Base-by-base conservation (phyloP, 1,140 invertebrate species). In the Aphelinus certus region DNA sequence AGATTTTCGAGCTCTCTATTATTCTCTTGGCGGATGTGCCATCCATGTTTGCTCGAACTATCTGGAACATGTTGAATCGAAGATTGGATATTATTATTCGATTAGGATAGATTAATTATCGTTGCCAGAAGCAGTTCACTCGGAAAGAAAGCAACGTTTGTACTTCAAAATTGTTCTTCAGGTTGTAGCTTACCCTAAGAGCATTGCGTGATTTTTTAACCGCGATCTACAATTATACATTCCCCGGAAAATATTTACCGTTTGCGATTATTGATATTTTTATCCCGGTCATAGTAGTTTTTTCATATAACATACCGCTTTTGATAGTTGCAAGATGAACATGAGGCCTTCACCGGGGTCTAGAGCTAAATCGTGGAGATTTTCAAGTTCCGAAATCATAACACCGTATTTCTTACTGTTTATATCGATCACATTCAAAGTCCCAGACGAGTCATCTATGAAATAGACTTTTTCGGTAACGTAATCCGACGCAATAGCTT, bases 1-100 rank as follows among this genome's bases (percentile, higher is more conserved):
- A 57, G 7, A 68, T 57, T 3, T 57, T 68, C 26, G n/a, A 42
- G 53, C 55, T 46, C 3, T 58, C 55, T 9, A 68, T 10, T 9
- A 68, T 57, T 1, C 7, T 10, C 1, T 43, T 9, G 1, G 10
- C 7, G 0, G 66, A 46, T 4, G 42, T 68, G 66, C 66, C 66
- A 7, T 68, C 66, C 66, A 68, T 68, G 55, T 68, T 68, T 10
- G 66, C 66, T 47, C 55, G 26, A 2, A 68, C 47, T 45, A 68
- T 68, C 66, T 63, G 71, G 26, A 72, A 64, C 51, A 53, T 53
- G 4, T 53, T 53, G 51, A 9, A 53, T 53, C 51, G 26, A 26
- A 26, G 26, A 26, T 26, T 26, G 26, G 26, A 26, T 26, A 26
- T 26, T 26, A 26, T 26, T 26, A 26, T 26, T 26, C 26, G 26